Evolutionary conservation across 2,113 vertebrate species (phyloP).

Genomic region (Vimba vimba): DNA sequence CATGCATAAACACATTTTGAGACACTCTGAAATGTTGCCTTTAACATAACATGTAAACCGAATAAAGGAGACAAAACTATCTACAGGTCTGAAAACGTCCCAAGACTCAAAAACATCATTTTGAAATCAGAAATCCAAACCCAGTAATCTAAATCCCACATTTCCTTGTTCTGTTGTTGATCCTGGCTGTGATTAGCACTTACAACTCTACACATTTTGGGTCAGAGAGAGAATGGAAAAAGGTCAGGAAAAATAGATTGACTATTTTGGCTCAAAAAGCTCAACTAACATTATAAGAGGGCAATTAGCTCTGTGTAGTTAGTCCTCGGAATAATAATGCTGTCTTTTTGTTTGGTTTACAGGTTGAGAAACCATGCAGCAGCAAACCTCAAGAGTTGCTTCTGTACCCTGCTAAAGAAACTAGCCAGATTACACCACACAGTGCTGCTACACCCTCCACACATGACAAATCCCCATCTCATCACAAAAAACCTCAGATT

Average conservation of each 20-base stretch:
- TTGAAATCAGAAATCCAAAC: not conserved
- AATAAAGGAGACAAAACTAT: too few relatives aligned
- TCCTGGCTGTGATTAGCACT: not conserved
- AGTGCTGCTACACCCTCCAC: slow-evolving; percentile 1
- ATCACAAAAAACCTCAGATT: slow-evolving; percentile 53
- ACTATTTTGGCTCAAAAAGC: not conserved
- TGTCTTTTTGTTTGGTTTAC: not conserved
- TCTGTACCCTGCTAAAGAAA: slow-evolving; percentile 83
- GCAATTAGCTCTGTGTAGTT: not conserved
- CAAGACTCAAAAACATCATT: not conserved
- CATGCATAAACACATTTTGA: too few relatives aligned
- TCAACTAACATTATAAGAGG: not conserved
- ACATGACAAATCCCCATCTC: slow-evolving; percentile 48
- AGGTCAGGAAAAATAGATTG: not conserved
- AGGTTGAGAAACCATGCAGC: slow-evolving; percentile 87
- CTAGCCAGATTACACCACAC: slow-evolving; percentile 42
- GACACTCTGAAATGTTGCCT: too few relatives aligned
- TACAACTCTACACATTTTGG: not conserved
- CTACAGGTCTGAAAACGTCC: too few relatives aligned
- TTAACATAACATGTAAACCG: too few relatives aligned
- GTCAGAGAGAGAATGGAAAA: not conserved
- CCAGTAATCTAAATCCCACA: not conserved
- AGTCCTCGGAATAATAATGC: not conserved
- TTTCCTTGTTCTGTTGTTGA: not conserved
- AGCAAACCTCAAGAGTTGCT: slow-evolving; percentile 82